These are phyloP conservation scores for Dendrocincla tyrannina DNA, from an alignment of 2,797 vertebrate genomes.

Conservation along the genomic window DNA sequence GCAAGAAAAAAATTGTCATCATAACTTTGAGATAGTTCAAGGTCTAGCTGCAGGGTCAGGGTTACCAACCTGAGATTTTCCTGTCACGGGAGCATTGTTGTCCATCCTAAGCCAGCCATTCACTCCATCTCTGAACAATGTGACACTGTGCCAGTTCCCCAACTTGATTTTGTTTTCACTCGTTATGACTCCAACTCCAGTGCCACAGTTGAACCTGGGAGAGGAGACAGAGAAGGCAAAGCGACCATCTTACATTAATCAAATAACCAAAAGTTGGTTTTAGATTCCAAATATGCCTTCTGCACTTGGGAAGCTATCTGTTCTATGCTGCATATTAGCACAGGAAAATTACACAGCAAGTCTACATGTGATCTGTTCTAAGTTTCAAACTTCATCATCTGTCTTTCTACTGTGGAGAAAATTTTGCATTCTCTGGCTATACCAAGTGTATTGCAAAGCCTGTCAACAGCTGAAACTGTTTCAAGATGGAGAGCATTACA, in stretches of 20 bases:
- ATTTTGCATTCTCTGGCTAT: neutral
- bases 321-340: neutral
- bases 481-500: neutral
- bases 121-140: slow-evolving; percentile 85
- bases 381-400: neutral
- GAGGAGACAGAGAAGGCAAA: neutral
- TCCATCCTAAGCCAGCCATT: slow-evolving; percentile 89
- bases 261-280: neutral
- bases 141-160: slow-evolving; percentile 87
- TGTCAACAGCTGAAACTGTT: neutral
- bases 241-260: neutral
- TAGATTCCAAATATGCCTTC: neutral
- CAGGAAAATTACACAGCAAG: neutral
- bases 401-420: neutral
- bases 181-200: slow-evolving; percentile 84
- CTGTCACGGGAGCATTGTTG: slow-evolving; percentile 81
- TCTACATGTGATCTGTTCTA: neutral
- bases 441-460: neutral
- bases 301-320: neutral
- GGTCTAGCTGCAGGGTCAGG: rapidly evolving
- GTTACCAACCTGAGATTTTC: slow-evolving; percentile 87
- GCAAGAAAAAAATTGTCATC: neutral
- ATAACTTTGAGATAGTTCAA: neutral
- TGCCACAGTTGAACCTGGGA: slow-evolving; percentile 93
- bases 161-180: slow-evolving; percentile 84